Evolutionary conservation across 2,888 invertebrate species (phyloP), one percentile per base, ranked within the genome.

Genomic region (Napeogenes sylphis): DNA sequence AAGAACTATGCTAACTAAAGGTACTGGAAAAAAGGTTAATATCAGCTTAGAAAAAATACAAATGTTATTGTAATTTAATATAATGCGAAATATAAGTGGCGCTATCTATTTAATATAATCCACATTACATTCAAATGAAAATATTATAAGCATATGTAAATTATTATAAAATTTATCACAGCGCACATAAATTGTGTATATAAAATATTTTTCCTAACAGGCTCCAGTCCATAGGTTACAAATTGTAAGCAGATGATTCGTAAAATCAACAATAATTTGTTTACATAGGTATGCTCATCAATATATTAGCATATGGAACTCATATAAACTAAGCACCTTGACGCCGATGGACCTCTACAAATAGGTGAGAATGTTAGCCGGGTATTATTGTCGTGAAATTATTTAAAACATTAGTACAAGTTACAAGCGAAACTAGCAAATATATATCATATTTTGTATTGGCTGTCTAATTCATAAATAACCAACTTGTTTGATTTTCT

Each of bases 341-440:
- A 69, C 68, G 72, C 72, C 74, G 75, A 76, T 75, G 75, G 73
- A 68, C 74, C 72, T 69, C 76, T 75, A 79, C 79, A 79, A 81
- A 82, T 80, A 75, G 77, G 79, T 74, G 78, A 75, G 75, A 77
- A 78, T 75, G 75, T 75, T 78, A 74, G 73, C 73, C 70, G 67
- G 71, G 73, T 75, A 78, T 79, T 73, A 73, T 71, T 79, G 76
- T 78, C 79, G 71, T 64, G 68, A 66, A 68, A 67, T 65, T 71
- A 64, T 68, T 70, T 67, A 65, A 65, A 62, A 65, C 47, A 47
- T 61, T 59, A 61, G 60, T 59, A 35, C 62, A 74, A 64, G 65
- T 68, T 35, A 66, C 10, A 64, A 63, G 70, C 68, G 55, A 56
- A 6, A 14, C 6, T 8, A 2, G 10, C 8, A 51, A 30, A 51